A percentile compares a stretch with the other conserved stretches of the same genome.
Evolutionary conservation across 2,797 vertebrate species (phyloP).

Genomic region (Distichodus sexfasciatus): DNA sequence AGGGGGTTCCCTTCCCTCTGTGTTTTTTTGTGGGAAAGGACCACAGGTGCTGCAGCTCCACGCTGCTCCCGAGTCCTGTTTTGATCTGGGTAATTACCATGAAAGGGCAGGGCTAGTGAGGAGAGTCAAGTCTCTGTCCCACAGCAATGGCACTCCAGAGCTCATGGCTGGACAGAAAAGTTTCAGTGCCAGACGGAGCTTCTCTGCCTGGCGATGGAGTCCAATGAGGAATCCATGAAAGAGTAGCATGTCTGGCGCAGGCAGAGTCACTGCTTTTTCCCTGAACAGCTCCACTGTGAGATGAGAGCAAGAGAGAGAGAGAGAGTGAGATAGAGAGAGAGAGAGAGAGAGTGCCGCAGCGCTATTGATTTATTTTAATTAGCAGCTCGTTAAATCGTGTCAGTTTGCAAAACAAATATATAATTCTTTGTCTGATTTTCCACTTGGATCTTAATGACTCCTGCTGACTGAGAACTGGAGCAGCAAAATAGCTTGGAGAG

Average conservation of each 20-base stretch:
- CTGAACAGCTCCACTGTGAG: conserved; percentile 17
- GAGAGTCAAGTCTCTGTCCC: background rate
- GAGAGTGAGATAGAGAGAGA: conserved; percentile 38
- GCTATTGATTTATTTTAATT: conserved; percentile 84
- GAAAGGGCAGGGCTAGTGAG: background rate
- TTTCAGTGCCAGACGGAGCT: conserved; percentile 11
- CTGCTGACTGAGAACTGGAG: conserved; percentile 57
- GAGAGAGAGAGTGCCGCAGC: conserved; percentile 69
- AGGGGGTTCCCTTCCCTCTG: conserved; percentile 29
- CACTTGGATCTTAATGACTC: conserved; percentile 69
- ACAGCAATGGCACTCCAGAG: background rate
- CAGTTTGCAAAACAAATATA: conserved; percentile 79
- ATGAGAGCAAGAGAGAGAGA: conserved; percentile 39
- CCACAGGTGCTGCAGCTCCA: conserved; percentile 22
- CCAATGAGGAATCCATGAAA: conserved; percentile 55
- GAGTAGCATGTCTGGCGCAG: conserved; percentile 31
- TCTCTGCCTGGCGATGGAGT: conserved; percentile 8
- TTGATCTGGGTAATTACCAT: conserved; percentile 10
- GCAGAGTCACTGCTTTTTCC: conserved; percentile 16
- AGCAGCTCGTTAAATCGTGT: conserved; percentile 77
- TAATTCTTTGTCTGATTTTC: conserved; percentile 78
- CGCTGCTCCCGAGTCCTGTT: background rate
- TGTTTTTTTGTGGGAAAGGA: conserved; percentile 9
- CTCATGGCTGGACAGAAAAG: conserved; percentile 1
- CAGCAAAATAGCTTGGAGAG: conserved; percentile 58